These are phyloP conservation scores for Pyrrhia umbra DNA, from an alignment of 2,888 invertebrate genomes.

Conservation along the genomic window DNA sequence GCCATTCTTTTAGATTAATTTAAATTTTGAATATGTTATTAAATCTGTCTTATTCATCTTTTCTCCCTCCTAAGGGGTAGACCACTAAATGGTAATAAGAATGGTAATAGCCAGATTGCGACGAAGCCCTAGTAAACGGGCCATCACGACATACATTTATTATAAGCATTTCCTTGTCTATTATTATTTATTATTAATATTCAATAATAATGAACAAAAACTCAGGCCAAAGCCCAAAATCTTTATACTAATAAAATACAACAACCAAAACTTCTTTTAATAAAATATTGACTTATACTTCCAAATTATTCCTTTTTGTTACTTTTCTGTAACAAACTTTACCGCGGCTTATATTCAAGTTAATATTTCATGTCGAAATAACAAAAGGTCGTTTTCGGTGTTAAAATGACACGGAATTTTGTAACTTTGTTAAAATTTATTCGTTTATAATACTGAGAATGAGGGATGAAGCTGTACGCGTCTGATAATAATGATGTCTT, in stretches of 20 bases:
- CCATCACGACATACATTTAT: no score
- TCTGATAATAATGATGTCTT: constrained; percentile 9
- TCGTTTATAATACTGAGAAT: constrained; percentile 3
- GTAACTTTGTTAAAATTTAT: constrained; percentile 22
- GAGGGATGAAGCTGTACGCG: background rate
- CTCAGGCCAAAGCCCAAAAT: background rate
- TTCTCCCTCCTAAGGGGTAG: background rate
- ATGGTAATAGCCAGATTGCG: no score
- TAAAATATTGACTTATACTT: constrained; percentile 16
- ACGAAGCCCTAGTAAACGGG: no score
- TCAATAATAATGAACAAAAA: background rate
- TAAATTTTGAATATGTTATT: background rate
- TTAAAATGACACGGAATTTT: constrained; percentile 24
- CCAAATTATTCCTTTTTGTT: constrained; percentile 23
- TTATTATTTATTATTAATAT: no score
- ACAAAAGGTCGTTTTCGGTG: constrained; percentile 21
- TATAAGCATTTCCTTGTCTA: no score
- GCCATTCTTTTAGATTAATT: background rate
- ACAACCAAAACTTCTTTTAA: background rate
- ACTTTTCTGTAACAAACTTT: constrained; percentile 15
- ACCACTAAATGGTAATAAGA: no score
- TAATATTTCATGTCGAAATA: constrained; percentile 29
- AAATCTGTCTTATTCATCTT: background rate
- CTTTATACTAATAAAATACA: background rate
- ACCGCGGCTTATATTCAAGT: constrained; percentile 6